phyloP scores from a whole-genome alignment of 2,797 vertebrate species.

The Rhincodon typus region DNA sequence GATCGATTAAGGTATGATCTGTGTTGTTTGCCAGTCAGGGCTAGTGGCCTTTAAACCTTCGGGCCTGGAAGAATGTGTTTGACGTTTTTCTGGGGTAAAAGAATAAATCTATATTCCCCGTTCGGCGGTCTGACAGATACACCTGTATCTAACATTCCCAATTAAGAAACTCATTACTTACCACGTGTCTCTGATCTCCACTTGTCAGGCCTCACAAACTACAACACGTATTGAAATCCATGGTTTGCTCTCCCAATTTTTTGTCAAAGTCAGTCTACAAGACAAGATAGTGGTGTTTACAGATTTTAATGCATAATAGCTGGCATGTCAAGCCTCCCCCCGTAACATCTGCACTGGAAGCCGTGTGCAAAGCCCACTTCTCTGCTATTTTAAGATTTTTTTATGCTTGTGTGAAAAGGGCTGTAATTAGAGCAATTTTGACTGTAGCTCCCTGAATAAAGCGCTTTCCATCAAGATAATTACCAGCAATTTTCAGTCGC shows the following conservation, averaged over 20 bases:
- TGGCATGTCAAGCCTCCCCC: constrained; percentile 36
- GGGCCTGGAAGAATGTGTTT: neutral
- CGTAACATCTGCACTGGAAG: constrained; percentile 38
- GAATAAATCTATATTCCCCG: constrained; percentile 26
- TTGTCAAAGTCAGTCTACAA: constrained; percentile 36
- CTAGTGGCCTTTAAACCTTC: neutral
- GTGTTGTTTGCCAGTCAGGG: constrained; percentile 10
- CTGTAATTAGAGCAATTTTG: constrained; percentile 50
- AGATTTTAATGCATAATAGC: constrained; percentile 34
- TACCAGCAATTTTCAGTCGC: constrained; percentile 53
- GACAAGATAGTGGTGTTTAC: constrained; percentile 35
- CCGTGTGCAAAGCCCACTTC: constrained; percentile 40
- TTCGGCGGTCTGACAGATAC: constrained; percentile 26
- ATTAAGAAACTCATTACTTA: constrained; percentile 31
- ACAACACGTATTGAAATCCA: constrained; percentile 34
- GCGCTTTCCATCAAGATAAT: constrained; percentile 52
- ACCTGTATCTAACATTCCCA: constrained; percentile 32
- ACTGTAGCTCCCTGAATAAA: constrained; percentile 47
- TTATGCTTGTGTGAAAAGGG: constrained; percentile 46
- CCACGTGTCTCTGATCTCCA: constrained; percentile 27
- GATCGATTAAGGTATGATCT: constrained; percentile 19
- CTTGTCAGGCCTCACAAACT: constrained; percentile 27
- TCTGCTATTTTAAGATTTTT: constrained; percentile 46
- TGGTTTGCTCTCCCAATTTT: constrained; percentile 28
- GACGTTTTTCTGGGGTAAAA: neutral